Base-by-base conservation (phyloP, 1,140 invertebrate species). In the Neocloeon triangulifer region DNA sequence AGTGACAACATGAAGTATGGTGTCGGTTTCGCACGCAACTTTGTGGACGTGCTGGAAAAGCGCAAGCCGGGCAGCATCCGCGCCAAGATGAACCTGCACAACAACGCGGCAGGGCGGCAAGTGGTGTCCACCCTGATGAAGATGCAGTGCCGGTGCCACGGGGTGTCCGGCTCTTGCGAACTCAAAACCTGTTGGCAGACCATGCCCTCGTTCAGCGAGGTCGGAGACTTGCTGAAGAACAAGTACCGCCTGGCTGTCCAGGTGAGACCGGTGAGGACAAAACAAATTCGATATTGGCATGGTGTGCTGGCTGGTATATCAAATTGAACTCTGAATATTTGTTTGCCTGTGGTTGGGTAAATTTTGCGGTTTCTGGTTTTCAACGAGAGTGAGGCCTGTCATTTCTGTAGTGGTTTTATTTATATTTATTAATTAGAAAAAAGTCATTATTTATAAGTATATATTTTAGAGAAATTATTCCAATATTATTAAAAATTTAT, bases 121-220 rank as follows among this genome's bases (percentile, higher is more conserved):
- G 51, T 51, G 5, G 46, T 59, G 8, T 37, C 43, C 5, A 39
- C 54, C 15, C 43, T 59, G 37, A 69, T 71, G 61, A 51, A 51
- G 39, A 48, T 58, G 41, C 56, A 63, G 39, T 71, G 68, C 43
- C 61, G 69, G 19, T 56, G 64, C 48, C 68, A 71, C 40, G 68
- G 68, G 1, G 64, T 72, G 3, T 68, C 64, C 10, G 68, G 69
- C 4, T 66, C 66, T 1, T 71, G 68, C 42, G 64, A 68, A 40
- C 43, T 70, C 32, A 69, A 66, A 43, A 73, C 69, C 3, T 72
- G 69, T 43, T 73, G 69, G 50, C 53, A 55, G 31, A 58, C 55
- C 15, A 47, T 67, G 38, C 61, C 64, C 7, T 36, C 51, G 37
- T 60, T 69, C 51, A 42, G 56, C n/a, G 47, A 57, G 37, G 57